phyloP scores from a whole-genome alignment of 2,113 vertebrate genomes.

The Glaucomys volans region DNA sequence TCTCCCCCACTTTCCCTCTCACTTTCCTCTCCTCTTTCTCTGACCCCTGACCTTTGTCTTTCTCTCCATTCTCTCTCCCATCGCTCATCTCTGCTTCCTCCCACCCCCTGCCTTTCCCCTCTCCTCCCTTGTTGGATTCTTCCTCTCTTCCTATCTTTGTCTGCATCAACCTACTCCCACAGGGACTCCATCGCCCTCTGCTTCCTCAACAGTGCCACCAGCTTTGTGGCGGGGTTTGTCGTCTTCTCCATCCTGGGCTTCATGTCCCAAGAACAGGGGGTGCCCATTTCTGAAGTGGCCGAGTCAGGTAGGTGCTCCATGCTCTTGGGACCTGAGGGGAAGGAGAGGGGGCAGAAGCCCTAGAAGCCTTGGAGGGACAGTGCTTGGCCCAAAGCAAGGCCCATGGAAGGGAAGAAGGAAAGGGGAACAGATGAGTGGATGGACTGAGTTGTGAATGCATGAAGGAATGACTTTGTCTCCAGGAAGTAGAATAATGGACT shows the following conservation, averaged over 20 bases:
- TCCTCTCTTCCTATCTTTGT: not conserved
- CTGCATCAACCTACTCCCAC: not conserved
- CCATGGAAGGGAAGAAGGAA: rapidly evolving
- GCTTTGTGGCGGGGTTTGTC: slow-evolving; percentile 96
- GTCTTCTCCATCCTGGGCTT: slow-evolving; percentile 99
- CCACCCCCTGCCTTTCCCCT: not conserved
- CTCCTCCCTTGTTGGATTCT: not conserved
- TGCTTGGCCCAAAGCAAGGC: not conserved
- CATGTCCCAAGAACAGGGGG: slow-evolving; percentile 95
- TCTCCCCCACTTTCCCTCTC: not conserved
- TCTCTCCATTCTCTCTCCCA: not conserved
- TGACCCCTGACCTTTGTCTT: not conserved
- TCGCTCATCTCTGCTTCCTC: not conserved
- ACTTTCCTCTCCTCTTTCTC: not conserved
- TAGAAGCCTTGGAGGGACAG: not conserved
- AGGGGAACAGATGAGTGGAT: rapidly evolving
- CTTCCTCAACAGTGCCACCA: slow-evolving; percentile 96
- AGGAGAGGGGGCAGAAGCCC: not conserved
- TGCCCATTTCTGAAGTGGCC: slow-evolving; percentile 95
- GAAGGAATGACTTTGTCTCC: not conserved
- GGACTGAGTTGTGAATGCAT: not conserved
- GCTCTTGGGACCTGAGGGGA: not conserved
- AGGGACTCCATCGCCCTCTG: slow-evolving; percentile 96
- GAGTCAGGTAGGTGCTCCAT: slow-evolving; percentile 92
- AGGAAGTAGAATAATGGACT: not conserved